These are phyloP conservation scores for Butorides virescens DNA, from an alignment of 2,113 vertebrate genomes.

Conservation along the genomic window DNA sequence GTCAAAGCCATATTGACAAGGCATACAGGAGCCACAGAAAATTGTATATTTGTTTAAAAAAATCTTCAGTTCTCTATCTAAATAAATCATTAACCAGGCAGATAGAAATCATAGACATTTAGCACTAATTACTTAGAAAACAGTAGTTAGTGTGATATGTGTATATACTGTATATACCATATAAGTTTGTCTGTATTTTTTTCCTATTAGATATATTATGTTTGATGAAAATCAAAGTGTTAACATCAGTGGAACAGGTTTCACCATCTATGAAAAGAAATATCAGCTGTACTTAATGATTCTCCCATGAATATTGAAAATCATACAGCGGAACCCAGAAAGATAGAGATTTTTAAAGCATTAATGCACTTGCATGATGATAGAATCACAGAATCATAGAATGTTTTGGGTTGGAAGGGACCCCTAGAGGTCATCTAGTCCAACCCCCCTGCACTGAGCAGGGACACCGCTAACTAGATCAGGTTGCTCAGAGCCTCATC, in stretches of 20 bases:
- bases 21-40: background rate
- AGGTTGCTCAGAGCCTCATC: too few species aligned
- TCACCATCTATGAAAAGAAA: background rate
- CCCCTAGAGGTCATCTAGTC: too few species aligned
- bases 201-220: background rate
- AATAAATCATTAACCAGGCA: background rate
- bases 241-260: background rate
- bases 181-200: background rate
- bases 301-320: background rate
- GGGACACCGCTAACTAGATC: too few species aligned
- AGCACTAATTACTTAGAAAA: background rate
- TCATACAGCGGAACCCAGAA: background rate
- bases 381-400: background rate
- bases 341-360: background rate
- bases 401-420: too few species aligned
- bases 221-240: background rate
- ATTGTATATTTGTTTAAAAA: background rate
- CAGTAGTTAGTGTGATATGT: background rate
- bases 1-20: background rate
- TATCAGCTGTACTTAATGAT: background rate
- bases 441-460: too few species aligned
- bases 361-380: background rate
- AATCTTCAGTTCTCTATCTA: background rate
- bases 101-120: background rate
- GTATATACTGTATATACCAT: background rate